Base-by-base conservation (phyloP, 2,113 vertebrate genomes). In the Parotia lawesii region DNA sequence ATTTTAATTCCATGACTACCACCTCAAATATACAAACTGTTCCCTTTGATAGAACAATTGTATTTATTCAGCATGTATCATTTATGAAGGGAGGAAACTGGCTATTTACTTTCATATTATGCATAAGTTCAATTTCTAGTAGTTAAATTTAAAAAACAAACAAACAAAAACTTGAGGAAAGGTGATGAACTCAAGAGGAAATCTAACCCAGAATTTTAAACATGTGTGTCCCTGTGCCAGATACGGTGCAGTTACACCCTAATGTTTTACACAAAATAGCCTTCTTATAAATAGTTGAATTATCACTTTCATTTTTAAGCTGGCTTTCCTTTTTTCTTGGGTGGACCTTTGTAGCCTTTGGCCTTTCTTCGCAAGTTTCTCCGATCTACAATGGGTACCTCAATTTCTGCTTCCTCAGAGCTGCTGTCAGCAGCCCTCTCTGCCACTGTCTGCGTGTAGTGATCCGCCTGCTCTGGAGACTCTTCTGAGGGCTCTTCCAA, bases 311-410 rank as follows among this genome's bases (percentile, higher is more conserved):
- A 44, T 58, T 87, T 70, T 96, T 95, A 98, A 69, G 86, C 92
- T 48, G 97, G 95, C 89, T 98, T 98, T 94, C 97, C 97, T 93
- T 97, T 98, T 96, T 98, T 98, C 97, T 98, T 98, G 48, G 96
- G 90, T 47, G 98, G 98, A 57, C 98, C 98, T 97, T 98, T 98
- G 80, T 97, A 97, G n/a, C 95, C 97, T 94, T 98, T 98, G 70
- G 97, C 96, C 96, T 98, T 98, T 87, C 98, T 98, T 85, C 98
- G 90, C 87, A 98, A 92, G 93, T 90, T 98, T 94, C 98, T 97
- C 93, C 98, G 96, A 78, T 98, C 98, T 40, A 98, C 96, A 29
- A 98, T 71, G 7, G 98, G 98, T 21, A 97, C 96, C 76, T 98
- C 98, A 48, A 98, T 94, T 91, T 98, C 98, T 42, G 96, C 96